Conservation (phyloP, 2,797 vertebrate species). For the Sebastes iracundus region DNA sequence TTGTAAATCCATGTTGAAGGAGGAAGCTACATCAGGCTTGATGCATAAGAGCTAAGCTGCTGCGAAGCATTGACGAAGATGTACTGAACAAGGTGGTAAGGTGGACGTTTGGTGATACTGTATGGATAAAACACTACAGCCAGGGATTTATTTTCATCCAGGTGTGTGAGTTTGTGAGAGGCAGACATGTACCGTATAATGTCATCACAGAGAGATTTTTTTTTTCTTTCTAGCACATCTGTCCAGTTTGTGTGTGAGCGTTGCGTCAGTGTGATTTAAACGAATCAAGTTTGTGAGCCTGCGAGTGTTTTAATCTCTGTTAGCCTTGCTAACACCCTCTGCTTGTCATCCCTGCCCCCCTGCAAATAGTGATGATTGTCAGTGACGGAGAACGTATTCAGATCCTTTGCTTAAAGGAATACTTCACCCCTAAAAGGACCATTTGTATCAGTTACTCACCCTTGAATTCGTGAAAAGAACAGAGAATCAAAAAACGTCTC, state of each 20-base stretch:
- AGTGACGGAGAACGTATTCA: not conserved
- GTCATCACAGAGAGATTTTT: not conserved
- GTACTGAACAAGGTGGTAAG: slow-evolving; percentile 24
- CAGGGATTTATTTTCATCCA: slow-evolving; percentile 21
- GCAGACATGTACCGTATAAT: not conserved
- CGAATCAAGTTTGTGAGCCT: slow-evolving; percentile 16
- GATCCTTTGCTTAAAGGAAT: not conserved
- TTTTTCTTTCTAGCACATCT: slow-evolving; percentile 27
- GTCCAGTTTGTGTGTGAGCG: slow-evolving; percentile 17
- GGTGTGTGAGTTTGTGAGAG: slow-evolving; percentile 7
- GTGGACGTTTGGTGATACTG: slow-evolving; percentile 13
- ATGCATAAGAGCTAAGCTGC: slow-evolving; percentile 29
- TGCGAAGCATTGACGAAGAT: slow-evolving; percentile 24
- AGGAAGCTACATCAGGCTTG: slow-evolving; percentile 22
- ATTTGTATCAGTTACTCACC: too few species aligned
- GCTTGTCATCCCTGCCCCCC: not conserved
- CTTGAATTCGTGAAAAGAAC: too few species aligned
- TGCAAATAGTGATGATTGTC: not conserved
- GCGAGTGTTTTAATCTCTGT: slow-evolving; percentile 30
- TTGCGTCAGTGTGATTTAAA: slow-evolving; percentile 22
- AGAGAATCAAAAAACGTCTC: too few species aligned
- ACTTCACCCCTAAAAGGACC: too few species aligned
- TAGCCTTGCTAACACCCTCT: slow-evolving; percentile 10
- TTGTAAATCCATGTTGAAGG: slow-evolving; percentile 46
- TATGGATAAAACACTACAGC: not conserved